Conservation (phyloP, 2,888 invertebrate genomes). For the Bugula neritina region DNA sequence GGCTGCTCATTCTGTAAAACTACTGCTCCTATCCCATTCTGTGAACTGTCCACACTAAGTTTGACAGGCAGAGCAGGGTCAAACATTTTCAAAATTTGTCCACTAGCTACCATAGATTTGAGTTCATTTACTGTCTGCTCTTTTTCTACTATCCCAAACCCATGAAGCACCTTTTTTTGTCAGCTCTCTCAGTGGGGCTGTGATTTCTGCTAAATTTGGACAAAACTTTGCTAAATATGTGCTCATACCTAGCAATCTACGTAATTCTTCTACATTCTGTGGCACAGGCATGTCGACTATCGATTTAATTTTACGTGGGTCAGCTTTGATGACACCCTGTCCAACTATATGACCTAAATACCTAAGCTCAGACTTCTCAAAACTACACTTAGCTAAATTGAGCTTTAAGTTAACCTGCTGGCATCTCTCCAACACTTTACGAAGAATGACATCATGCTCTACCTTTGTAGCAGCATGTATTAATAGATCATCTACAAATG, state of each 20-base stretch:
- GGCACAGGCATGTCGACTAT: too few species aligned
- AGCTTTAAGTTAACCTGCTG: background rate
- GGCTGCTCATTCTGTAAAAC: background rate
- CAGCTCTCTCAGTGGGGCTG: background rate
- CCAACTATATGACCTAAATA: too few species aligned
- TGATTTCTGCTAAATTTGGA: too few species aligned
- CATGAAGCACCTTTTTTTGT: background rate
- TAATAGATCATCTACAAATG: background rate
- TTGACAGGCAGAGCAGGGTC: background rate
- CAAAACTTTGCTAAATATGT: slow-evolving; percentile 26
- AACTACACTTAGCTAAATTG: too few species aligned
- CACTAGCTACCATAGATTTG: background rate
- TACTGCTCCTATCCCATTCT: background rate
- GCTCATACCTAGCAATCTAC: slow-evolving; percentile 12
- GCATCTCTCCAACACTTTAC: background rate
- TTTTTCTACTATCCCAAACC: slow-evolving; percentile 2
- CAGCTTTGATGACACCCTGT: too few species aligned
- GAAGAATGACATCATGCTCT: slow-evolving; percentile 15
- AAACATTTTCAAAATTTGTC: slow-evolving; percentile 13
- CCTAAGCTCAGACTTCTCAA: too few species aligned
- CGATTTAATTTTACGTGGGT: too few species aligned
- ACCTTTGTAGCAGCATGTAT: background rate
- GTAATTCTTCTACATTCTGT: too few species aligned
- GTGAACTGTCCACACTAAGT: background rate
- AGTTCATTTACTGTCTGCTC: background rate